Conservation (phyloP, 2,797 vertebrate species). For the Dallia pectoralis region DNA sequence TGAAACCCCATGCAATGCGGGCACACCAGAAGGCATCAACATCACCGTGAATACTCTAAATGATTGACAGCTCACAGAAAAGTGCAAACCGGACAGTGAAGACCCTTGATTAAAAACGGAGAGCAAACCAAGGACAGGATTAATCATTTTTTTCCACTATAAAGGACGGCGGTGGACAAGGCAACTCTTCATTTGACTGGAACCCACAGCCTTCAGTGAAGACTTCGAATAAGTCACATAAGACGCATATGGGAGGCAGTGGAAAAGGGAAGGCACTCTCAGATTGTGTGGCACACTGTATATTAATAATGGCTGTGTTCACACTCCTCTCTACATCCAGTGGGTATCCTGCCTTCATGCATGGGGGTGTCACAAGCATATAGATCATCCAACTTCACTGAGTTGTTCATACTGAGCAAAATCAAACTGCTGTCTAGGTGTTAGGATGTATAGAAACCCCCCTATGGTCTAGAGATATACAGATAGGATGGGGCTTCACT, state of each 20-base stretch:
- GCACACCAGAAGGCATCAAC: constrained; percentile 25
- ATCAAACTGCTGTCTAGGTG: background rate
- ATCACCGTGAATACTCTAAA: constrained; percentile 55
- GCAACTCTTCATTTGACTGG: background rate
- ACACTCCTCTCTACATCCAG: background rate
- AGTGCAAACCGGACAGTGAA: constrained; percentile 56
- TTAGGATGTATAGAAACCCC: background rate
- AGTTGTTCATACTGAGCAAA: background rate
- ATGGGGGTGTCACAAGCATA: background rate
- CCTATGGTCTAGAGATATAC: too few relatives aligned
- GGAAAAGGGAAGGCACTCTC: background rate
- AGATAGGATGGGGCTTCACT: constrained; percentile 24
- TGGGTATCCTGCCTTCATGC: background rate
- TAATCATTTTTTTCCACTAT: constrained; percentile 30
- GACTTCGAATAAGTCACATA: background rate
- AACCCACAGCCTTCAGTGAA: background rate
- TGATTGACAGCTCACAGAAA: constrained; percentile 61
- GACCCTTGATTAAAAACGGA: constrained; percentile 49
- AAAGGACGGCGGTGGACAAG: background rate
- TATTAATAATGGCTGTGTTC: background rate
- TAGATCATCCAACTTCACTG: background rate
- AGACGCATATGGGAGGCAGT: background rate
- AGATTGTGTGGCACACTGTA: background rate
- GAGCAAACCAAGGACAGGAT: constrained; percentile 48
- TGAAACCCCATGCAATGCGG: constrained; percentile 37